A percentile compares a stretch with the other conserved stretches of the same genome.
phyloP scores from a whole-genome alignment of 2,888 invertebrate species.

The Fabriciana adippe region DNA sequence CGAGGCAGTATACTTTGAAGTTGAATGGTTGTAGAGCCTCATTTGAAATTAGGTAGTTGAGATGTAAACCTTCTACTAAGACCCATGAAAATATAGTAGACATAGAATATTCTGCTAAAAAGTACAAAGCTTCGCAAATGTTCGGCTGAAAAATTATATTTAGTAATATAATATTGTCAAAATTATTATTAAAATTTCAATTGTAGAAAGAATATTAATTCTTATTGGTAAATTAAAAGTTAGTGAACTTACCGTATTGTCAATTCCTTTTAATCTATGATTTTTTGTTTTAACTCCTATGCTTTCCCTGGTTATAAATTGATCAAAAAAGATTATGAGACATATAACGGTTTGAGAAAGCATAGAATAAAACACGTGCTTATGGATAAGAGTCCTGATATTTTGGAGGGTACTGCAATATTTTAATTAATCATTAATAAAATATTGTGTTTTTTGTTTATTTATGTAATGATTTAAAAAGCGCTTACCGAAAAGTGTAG shows the following conservation, averaged over 20 bases:
- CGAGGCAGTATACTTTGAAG: slow-evolving; percentile 82
- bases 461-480: slow-evolving; percentile 4
- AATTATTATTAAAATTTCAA: neutral
- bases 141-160: slow-evolving; percentile 83
- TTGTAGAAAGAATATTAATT: too few species aligned
- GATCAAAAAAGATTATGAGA: slow-evolving; percentile 2
- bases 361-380: slow-evolving; percentile 4
- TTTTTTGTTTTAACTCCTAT: neutral
- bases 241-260: slow-evolving; percentile 14
- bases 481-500: slow-evolving; percentile 88
- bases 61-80: slow-evolving; percentile 95
- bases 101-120: slow-evolving; percentile 92
- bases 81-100: slow-evolving; percentile 98
- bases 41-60: slow-evolving; percentile 92
- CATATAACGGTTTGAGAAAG: neutral
- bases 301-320: slow-evolving; percentile 2
- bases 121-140: slow-evolving; percentile 89
- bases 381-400: slow-evolving; percentile 2
- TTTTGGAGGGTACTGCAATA: neutral
- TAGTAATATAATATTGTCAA: neutral
- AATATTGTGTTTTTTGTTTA: neutral
- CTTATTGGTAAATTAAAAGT: neutral
- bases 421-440: neutral
- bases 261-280: slow-evolving; percentile 10
- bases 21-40: slow-evolving; percentile 85